phyloP scores from a whole-genome alignment of 1,140 invertebrate genomes.

The Pseudomyrmex concolor region DNA sequence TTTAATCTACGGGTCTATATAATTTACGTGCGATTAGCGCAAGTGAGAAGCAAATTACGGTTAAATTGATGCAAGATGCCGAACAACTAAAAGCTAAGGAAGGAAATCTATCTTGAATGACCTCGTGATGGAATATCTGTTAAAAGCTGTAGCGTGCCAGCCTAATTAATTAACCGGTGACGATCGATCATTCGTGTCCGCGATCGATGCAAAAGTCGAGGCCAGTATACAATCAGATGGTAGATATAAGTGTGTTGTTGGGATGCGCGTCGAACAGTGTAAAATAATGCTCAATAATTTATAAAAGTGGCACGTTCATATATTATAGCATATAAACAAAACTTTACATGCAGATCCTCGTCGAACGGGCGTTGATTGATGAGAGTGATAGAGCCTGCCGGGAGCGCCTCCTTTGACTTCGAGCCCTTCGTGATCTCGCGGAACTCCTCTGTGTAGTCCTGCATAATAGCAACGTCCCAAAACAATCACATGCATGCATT shows the following conservation, averaged over 20 bases:
- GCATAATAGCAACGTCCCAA: slow-evolving; percentile 85
- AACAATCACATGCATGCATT: slow-evolving; percentile 85
- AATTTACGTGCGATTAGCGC: slow-evolving; percentile 60
- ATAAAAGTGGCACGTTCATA: neutral
- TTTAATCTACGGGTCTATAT: slow-evolving; percentile 51
- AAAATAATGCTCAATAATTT: neutral
- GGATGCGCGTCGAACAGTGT: neutral
- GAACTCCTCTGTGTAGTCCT: slow-evolving; percentile 99
- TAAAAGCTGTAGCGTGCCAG: slow-evolving; percentile 48
- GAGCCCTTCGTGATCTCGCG: slow-evolving; percentile 96
- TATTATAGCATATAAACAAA: slow-evolving; percentile 76
- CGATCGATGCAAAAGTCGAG: slow-evolving; percentile 9
- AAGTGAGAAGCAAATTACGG: slow-evolving; percentile 68
- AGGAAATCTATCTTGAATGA: slow-evolving; percentile 70
- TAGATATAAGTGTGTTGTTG: neutral
- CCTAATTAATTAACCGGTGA: slow-evolving; percentile 29
- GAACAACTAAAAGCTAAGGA: slow-evolving; percentile 69
- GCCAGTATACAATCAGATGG: neutral
- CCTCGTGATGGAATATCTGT: slow-evolving; percentile 59
- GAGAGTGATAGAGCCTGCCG: slow-evolving; percentile 96
- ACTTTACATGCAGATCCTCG: slow-evolving; percentile 96
- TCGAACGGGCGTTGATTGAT: slow-evolving; percentile 97
- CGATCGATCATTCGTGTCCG: slow-evolving; percentile 16
- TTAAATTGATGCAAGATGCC: slow-evolving; percentile 67
- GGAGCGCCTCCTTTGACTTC: slow-evolving; percentile 95